phyloP scores from a whole-genome alignment of 2,888 invertebrate species.

The Ligdia adustata region DNA sequence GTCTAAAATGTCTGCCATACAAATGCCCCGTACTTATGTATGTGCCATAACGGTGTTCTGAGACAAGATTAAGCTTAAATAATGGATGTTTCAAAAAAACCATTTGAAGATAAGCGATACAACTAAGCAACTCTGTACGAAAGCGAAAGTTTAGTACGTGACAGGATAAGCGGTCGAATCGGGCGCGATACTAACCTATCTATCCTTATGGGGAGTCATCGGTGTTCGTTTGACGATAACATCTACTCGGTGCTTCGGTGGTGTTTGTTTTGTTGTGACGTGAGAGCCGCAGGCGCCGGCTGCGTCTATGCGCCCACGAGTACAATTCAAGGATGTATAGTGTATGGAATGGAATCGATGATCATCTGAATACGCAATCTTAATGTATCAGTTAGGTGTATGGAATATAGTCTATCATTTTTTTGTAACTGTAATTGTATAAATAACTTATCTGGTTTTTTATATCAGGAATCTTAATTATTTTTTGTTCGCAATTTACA shows the following conservation, averaged over 20 bases:
- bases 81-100: too few relatives aligned
- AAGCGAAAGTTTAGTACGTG: conserved; percentile 54
- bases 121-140: conserved; percentile 27
- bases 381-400: background rate
- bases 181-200: conserved; percentile 31
- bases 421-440: too few relatives aligned
- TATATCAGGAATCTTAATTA: too few relatives aligned
- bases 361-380: background rate
- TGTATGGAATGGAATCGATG: conserved; percentile 7
- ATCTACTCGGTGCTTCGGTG: conserved; percentile 36
- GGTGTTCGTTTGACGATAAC: conserved; percentile 63
- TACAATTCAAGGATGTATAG: conserved; percentile 21
- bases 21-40: too few relatives aligned
- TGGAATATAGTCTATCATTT: background rate
- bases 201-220: conserved; percentile 53
- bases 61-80: too few relatives aligned
- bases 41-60: too few relatives aligned
- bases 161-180: conserved; percentile 45
- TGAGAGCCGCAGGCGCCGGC: conserved; percentile 68
- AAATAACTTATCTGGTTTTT: too few relatives aligned
- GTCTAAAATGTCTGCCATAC: too few relatives aligned
- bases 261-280: conserved; percentile 72
- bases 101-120: background rate
- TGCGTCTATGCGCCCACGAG: conserved; percentile 35
- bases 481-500: too few relatives aligned